Evolutionary conservation across 1,140 invertebrate genomes (phyloP), one percentile per base, ranked within the genome.

Genomic region (Tribolium madens): DNA sequence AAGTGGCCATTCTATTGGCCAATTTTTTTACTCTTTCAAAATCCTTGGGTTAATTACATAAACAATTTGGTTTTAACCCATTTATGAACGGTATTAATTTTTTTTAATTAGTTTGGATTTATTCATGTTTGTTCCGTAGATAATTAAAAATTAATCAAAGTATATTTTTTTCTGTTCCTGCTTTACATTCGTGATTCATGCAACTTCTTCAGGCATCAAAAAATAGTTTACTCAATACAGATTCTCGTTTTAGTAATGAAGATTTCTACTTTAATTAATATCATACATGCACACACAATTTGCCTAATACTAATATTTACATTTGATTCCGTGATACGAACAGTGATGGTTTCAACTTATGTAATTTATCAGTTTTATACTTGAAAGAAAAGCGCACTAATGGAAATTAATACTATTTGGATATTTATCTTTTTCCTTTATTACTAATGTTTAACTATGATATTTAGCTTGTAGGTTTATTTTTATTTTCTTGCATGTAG

Each of bases 201-300:
- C 52, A 57, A 57, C 13, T 50, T 26, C 52, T 57, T 57, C 52
- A 57, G 10, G 17, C 52, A 57, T 18, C 17, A 57, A 57, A 57
- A 18, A 21, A 57, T 57, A 57, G 14, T 57, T 18, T n/a, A 57
- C 14, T 57, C 52, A 21, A 57, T 57, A 57, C 17, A 57, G 15
- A 57, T 18, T 57, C 18, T 21, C 52, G 14, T 18, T 18, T 18
- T 3, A n/a, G 52, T 18, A 57, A 57, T 18, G 52, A 57, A 57
- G 52, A 57, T 57, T 18, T 57, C 52, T 42, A 42, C 36, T 42
- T 42, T 42, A 57, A 57, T 57, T 57, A 57, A 57, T 57, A 26
- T 1, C 7, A 57, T 12, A 50, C 12, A 17, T 50, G 48, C 48
- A 50, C 48, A 15, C 48, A 50, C 15, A 50, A 50, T 50, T 17